Conservation (phyloP, 2,888 invertebrate species). For the Thysanoteuthis rhombus region DNA sequence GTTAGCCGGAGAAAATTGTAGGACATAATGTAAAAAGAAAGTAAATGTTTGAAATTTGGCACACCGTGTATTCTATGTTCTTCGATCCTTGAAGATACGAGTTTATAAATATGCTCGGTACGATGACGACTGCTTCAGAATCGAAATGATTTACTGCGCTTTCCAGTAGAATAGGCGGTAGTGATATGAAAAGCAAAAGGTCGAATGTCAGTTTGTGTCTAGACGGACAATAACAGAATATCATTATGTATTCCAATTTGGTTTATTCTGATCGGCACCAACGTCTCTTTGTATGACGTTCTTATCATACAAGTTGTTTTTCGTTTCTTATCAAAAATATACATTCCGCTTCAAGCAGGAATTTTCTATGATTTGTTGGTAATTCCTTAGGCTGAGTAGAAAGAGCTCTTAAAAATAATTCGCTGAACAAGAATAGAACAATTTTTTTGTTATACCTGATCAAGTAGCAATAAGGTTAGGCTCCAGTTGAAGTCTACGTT, state of each 20-base stretch:
- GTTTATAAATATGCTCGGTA: background rate
- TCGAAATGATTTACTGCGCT: background rate
- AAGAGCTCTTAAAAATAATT: background rate
- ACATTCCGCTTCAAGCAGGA: background rate
- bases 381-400: background rate
- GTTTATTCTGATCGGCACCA: background rate
- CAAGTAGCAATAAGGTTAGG: too few relatives aligned
- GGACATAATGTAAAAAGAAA: too few relatives aligned
- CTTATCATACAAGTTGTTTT: background rate
- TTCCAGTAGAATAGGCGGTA: background rate
- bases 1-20: too few relatives aligned
- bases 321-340: background rate
- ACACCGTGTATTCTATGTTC: background rate
- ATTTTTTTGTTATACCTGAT: too few relatives aligned
- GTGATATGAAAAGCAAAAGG: background rate
- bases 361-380: background rate
- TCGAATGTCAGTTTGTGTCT: background rate
- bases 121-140: background rate
- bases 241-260: background rate
- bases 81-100: background rate
- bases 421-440: background rate
- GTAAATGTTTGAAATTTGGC: too few relatives aligned
- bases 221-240: background rate
- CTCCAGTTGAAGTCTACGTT: too few relatives aligned
- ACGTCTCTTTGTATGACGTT: background rate